These are phyloP conservation scores for Arothron firmamentum DNA, from an alignment of 2,113 vertebrate genomes.

Conservation along the genomic window DNA sequence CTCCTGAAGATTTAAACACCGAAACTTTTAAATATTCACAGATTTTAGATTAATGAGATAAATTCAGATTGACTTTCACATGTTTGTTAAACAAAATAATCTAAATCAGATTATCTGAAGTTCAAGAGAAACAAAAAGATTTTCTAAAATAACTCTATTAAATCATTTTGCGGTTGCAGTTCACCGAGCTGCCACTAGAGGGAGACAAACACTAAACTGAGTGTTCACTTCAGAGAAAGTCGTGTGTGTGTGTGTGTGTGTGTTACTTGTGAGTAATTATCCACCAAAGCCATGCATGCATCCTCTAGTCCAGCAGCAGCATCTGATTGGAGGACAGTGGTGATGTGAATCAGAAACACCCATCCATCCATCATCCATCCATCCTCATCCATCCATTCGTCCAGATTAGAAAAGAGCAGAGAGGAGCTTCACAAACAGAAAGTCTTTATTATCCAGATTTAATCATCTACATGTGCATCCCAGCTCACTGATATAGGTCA, in stretches of 20 bases:
- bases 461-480: conserved; percentile 69
- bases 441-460: conserved; percentile 67
- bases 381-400: conserved; percentile 35
- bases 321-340: conserved; percentile 29
- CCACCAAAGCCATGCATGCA: conserved; percentile 63
- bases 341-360: conserved; percentile 3
- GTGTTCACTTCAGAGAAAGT: not conserved
- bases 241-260: conserved; percentile 24
- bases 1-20: too few relatives aligned
- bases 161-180: conserved; percentile 56
- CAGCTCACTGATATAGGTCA: not conserved
- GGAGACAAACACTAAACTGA: conserved; percentile 50
- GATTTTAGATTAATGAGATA: too few relatives aligned
- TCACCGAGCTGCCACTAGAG: conserved; percentile 76
- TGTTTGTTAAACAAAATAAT: not conserved
- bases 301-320: conserved; percentile 44
- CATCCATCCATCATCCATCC: conserved; percentile 32
- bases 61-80: not conserved
- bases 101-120: not conserved
- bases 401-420: conserved; percentile 56
- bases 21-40: too few relatives aligned
- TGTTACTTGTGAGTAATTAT: conserved; percentile 57
- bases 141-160: not conserved
- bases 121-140: not conserved
- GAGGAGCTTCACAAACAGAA: conserved; percentile 59